phyloP scores from a whole-genome alignment of 2,888 invertebrate genomes.

The Antitype chi region DNA sequence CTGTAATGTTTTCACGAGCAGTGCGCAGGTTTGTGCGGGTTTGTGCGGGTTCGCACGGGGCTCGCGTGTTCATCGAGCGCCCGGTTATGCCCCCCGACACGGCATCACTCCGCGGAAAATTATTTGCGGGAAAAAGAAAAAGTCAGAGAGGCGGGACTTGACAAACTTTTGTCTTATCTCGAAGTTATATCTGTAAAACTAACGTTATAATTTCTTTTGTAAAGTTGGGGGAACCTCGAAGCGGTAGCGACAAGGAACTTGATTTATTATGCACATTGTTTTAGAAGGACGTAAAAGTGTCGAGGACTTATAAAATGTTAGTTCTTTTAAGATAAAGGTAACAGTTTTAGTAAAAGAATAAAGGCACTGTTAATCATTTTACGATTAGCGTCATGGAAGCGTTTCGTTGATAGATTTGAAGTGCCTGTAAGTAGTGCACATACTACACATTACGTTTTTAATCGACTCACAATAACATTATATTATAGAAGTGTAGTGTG shows the following conservation, averaged over 20 bases:
- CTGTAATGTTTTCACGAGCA: conserved; percentile 59
- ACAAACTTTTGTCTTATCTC: conserved; percentile 54
- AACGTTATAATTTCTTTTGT: conserved; percentile 34
- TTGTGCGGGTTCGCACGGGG: conserved; percentile 27
- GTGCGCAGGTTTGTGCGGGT: conserved; percentile 24
- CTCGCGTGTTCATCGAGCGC: conserved; percentile 59
- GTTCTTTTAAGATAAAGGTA: background rate
- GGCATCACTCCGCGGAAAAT: conserved; percentile 46
- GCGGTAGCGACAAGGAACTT: conserved; percentile 4
- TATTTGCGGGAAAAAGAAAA: conserved; percentile 51
- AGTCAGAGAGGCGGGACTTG: conserved; percentile 40
- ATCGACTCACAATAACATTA: background rate
- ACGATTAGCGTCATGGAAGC: background rate
- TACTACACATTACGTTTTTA: background rate
- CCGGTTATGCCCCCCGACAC: conserved; percentile 42
- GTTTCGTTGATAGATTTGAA: background rate
- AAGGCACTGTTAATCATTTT: background rate
- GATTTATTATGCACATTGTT: conserved; percentile 31
- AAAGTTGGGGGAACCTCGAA: conserved; percentile 5
- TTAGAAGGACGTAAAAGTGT: background rate
- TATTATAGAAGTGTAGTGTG: no score
- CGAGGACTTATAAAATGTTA: conserved; percentile 23
- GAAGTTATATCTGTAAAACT: conserved; percentile 41
- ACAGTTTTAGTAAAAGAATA: background rate
- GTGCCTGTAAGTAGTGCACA: no score